A percentile compares a stretch with the other conserved stretches of the same genome.
These are phyloP conservation scores for Crotalus helleri DNA, from an alignment of 2,113 vertebrate species.

Conservation along the genomic window DNA sequence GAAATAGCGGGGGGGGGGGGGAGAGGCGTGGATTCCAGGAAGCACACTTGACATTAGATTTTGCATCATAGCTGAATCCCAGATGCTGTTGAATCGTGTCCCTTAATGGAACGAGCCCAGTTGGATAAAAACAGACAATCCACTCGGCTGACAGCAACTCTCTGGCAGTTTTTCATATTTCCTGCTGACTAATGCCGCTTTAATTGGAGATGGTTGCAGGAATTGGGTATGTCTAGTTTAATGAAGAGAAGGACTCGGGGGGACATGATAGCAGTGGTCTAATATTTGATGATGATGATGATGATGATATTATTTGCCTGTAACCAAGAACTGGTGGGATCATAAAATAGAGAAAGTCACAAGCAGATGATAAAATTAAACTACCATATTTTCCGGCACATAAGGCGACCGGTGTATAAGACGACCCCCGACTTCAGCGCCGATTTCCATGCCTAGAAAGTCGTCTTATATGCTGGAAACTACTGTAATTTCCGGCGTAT, in stretches of 20 bases:
- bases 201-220: background rate
- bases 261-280: background rate
- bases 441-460: no score
- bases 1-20: conserved; percentile 35
- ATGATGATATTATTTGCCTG: no score
- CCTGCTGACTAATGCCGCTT: background rate
- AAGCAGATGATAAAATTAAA: no score
- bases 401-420: no score
- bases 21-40: background rate
- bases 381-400: no score
- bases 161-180: background rate
- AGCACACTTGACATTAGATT: conserved; percentile 36
- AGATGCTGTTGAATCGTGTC: conserved; percentile 27
- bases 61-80: conserved; percentile 40
- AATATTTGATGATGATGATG: background rate
- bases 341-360: no score
- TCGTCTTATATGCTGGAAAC: no score
- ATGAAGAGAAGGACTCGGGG: background rate
- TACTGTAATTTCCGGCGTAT: no score
- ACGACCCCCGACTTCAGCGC: no score
- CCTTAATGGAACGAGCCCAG: rapidly evolving
- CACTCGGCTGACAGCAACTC: background rate
- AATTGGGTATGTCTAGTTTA: background rate
- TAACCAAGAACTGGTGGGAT: no score
- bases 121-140: background rate